Evolutionary conservation across 2,113 vertebrate genomes (phyloP), one percentile per base, ranked within the genome.

Genomic region (Sylvia atricapilla): DNA sequence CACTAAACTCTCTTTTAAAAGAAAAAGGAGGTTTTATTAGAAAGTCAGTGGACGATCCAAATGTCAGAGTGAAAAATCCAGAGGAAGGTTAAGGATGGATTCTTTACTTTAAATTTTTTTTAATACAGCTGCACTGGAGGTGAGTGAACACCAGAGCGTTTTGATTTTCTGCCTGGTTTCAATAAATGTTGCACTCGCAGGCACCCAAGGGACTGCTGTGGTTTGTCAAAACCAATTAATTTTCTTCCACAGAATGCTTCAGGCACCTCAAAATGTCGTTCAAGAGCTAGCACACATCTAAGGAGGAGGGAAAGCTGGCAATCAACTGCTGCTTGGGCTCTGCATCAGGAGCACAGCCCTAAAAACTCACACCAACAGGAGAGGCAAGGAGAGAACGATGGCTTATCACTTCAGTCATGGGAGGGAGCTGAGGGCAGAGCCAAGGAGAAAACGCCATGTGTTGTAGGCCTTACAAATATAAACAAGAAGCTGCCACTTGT

Each of bases 221-320:
- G 95, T 98, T 97, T 98, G 97, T 98, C 98, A 98, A 97, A 98
- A 98, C 92, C 98, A 97, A 98, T 98, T 98, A 98, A 97, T 97
- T 97, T 97, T 97, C 96, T 97, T 97, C 91, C 94, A 97, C 83
- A 70, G 85, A 98, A 92, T 67, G 97, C 98, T 98, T 87, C 94
- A 95, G 97, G 97, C 97, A 94, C 94, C 97, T 95, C 88, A 87
- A 91, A 96, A 96, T 81, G 90, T 84, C 25, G 52, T 85, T 92
- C 0, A 5, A 94, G 89, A 96, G 93, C 90, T 77, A 85, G 86
- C 94, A 87, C 44, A 64, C 82, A 81, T 78, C 88, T 85, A 86
- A 94, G 80, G 82, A 90, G 73, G 70, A 93, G 88, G 84, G 84
- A 96, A 84, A 93, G 84, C 50, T 52, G 68, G 90, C 96, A 84